Base-by-base conservation (phyloP, 2,797 vertebrate species). In the Leptatherina wallacei region DNA sequence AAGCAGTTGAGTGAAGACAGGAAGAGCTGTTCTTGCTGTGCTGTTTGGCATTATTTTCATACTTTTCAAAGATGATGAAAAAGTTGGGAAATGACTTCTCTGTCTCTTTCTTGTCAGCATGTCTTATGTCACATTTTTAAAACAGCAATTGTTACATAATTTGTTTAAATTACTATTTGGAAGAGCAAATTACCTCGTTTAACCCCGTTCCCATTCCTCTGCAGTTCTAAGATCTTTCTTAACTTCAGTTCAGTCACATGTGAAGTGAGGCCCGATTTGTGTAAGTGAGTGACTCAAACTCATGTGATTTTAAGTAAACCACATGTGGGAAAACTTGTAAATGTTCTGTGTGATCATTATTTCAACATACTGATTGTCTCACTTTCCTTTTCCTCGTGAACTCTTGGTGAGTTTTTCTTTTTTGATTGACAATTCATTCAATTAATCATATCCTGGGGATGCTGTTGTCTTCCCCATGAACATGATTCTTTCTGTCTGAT, bases 271-370 rank as follows among this genome's bases (percentile, higher is more conserved):
- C 57, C 59, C 1, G 32, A 22, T 61, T 29, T 57, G 47, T 76
- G 56, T 60, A 24, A 77, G 12, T 61, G 56, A 32, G 2, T 76
- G 72, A 82, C 29, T 88, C 79, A 83, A 55, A 33, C 72, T 82
- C 80, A 78, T 59, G 78, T 85, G 85, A 87, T 78, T 76, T 59
- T 62, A 63, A 71, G 33, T 52, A 42, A 77, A 69, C n/a, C 56
- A 36, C 64, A 64, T 80, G 69, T 47, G n/a, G 44, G 73, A 14
- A 79, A 68, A 67, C 61, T 80, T 69, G 65, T 44, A 64, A 10
- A 64, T 35, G 16, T 1, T 14, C 12, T 27, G 33, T 22, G 33
- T 13, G 13, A 61, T 74, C 54, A 27, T 57, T 44, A 30, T 84
- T 75, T 79, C 61, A 71, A 72, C 80, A 80, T 12, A 2, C 27